Percentiles rank a stretch among this genome's conserved stretches.
Evolutionary conservation across 2,888 invertebrate genomes (phyloP).

Genomic region (Phengaris alcon): DNA sequence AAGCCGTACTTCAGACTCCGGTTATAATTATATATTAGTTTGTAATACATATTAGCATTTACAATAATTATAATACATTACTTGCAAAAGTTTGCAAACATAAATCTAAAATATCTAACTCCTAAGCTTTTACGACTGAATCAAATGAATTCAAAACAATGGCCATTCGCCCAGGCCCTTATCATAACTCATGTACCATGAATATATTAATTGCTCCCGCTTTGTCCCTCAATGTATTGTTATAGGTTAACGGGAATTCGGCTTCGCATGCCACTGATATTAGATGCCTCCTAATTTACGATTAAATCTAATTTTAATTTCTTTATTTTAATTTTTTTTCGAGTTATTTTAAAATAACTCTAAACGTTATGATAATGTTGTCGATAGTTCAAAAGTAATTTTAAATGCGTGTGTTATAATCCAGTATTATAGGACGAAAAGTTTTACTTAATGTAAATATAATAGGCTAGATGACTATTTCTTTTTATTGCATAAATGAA

Average conservation of each 20-base stretch:
- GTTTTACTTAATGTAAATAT: background rate
- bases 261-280: constrained; percentile 18
- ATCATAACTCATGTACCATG: constrained; percentile 28
- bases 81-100: background rate
- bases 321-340: too few relatives aligned
- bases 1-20: too few relatives aligned
- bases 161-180: constrained; percentile 17
- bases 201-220: constrained; percentile 26
- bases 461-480: too few relatives aligned
- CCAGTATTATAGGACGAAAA: too few relatives aligned
- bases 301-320: background rate
- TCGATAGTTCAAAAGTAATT: too few relatives aligned
- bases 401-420: too few relatives aligned
- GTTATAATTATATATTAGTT: too few relatives aligned
- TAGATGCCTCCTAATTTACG: background rate
- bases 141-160: constrained; percentile 28
- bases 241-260: constrained; percentile 15
- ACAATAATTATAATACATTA: background rate
- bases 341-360: too few relatives aligned
- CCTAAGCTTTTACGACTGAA: constrained; percentile 23
- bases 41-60: background rate
- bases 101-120: constrained; percentile 4
- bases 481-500: too few relatives aligned
- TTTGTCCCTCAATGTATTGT: constrained; percentile 25
- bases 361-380: too few relatives aligned